Conservation (phyloP, 2,797 vertebrate genomes). For the Alosa sapidissima region DNA sequence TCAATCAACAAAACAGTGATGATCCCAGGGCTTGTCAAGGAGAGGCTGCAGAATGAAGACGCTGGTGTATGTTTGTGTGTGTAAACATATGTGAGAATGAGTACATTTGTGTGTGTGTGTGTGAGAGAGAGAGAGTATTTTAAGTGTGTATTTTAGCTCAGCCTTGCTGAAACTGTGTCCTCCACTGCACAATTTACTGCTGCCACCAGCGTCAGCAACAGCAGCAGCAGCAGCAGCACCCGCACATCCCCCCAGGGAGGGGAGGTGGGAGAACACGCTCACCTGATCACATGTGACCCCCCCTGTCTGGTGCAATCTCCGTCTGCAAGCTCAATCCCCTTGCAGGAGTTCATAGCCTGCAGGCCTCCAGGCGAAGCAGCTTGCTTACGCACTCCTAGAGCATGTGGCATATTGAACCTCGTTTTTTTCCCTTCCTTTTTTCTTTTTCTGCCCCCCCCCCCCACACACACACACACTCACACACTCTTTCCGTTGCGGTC, state of each 20-base stretch:
- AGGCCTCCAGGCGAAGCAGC: slow-evolving; percentile 46
- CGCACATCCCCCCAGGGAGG: slow-evolving; percentile 22
- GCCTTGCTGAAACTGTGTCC: slow-evolving; percentile 35
- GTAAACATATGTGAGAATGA: neutral
- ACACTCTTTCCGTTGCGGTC: neutral
- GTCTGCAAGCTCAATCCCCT: slow-evolving; percentile 53
- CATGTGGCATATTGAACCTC: slow-evolving; percentile 55
- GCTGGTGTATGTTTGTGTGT: slow-evolving; percentile 5
- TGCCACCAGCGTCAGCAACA: slow-evolving; percentile 1
- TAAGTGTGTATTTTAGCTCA: neutral
- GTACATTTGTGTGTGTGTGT: neutral
- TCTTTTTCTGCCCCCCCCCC: neutral
- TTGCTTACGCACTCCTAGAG: slow-evolving; percentile 51
- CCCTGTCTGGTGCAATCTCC: slow-evolving; percentile 57
- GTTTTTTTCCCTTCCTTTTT: neutral
- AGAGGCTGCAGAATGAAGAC: slow-evolving; percentile 32
- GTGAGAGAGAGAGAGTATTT: slow-evolving; percentile 5
- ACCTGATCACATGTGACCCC: slow-evolving; percentile 59
- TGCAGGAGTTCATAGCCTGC: slow-evolving; percentile 51
- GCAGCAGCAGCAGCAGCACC: neutral
- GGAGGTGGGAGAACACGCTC: slow-evolving; percentile 36
- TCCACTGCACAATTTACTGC: slow-evolving; percentile 45
- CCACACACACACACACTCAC: neutral
- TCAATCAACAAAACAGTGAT: slow-evolving; percentile 59
- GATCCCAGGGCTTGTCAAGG: slow-evolving; percentile 45